Evolutionary conservation across 2,113 vertebrate species (phyloP).

Genomic region (Indri indri): DNA sequence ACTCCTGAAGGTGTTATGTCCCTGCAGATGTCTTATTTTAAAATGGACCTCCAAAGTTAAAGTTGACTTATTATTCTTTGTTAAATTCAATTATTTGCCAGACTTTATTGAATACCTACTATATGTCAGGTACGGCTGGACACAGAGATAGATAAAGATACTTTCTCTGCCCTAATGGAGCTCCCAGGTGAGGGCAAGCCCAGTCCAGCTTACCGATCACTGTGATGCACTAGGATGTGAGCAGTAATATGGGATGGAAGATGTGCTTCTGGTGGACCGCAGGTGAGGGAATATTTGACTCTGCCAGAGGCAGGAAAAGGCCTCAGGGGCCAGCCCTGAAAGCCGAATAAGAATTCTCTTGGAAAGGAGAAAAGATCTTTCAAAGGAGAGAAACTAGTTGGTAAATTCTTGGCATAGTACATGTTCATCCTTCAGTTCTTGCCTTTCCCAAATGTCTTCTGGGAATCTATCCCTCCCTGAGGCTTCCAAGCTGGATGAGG

Average conservation of each 20-base stretch:
- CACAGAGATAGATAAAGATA: not conserved
- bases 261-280: not conserved
- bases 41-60: not conserved
- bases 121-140: not conserved
- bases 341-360: not conserved
- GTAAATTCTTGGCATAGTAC: not conserved
- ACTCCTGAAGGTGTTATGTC: not conserved
- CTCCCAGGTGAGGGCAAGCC: not conserved
- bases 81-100: not conserved
- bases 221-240: not conserved
- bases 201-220: not conserved
- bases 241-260: not conserved
- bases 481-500: not conserved
- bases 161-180: not conserved
- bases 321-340: not conserved
- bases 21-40: not conserved
- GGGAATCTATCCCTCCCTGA: not conserved
- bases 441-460: not conserved
- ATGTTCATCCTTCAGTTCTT: not conserved
- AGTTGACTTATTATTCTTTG: not conserved
- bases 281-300: not conserved
- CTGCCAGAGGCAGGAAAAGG: not conserved
- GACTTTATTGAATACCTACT: not conserved
- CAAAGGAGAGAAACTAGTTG: not conserved
- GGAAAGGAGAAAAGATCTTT: slow-evolving; percentile 4